A percentile compares a stretch with the other conserved stretches of the same genome.
phyloP scores from a whole-genome alignment of 2,888 invertebrate species.

The Horisme vitalbata region DNA sequence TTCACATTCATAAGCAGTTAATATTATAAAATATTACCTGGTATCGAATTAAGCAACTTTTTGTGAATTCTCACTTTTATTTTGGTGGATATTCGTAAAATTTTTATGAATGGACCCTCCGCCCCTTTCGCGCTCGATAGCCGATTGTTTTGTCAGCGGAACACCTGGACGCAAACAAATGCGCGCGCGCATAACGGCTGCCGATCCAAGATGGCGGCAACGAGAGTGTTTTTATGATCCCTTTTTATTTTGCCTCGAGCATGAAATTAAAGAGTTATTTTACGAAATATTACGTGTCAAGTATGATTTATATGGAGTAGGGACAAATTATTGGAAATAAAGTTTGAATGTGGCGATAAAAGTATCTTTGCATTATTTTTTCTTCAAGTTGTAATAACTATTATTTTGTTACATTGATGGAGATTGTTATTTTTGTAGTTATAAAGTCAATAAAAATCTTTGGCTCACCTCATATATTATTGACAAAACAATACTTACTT shows the following conservation, averaged over 20 bases:
- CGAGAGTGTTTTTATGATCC: conserved; percentile 41
- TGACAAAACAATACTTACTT: not conserved
- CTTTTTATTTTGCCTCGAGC: conserved; percentile 38
- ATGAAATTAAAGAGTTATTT: conserved; percentile 37
- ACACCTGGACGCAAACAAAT: conserved; percentile 78
- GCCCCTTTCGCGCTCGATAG: conserved; percentile 71
- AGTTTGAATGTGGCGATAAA: conserved; percentile 8
- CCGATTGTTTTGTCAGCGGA: conserved; percentile 80
- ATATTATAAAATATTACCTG: conserved; percentile 77
- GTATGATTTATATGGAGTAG: conserved; percentile 25
- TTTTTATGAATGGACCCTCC: conserved; percentile 71
- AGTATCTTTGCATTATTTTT: too few relatives aligned
- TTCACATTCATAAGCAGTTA: conserved; percentile 73
- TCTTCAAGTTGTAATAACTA: too few relatives aligned
- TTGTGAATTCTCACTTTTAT: conserved; percentile 61
- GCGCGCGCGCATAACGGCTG: conserved; percentile 65
- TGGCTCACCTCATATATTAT: not conserved
- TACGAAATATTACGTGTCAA: conserved; percentile 31
- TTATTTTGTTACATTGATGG: too few relatives aligned
- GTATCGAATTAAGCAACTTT: conserved; percentile 53
- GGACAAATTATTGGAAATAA: conserved; percentile 19
- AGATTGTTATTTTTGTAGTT: too few relatives aligned
- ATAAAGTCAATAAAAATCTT: too few relatives aligned
- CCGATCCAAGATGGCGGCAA: conserved; percentile 62
- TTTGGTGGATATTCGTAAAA: conserved; percentile 68